Conservation (phyloP, 2,888 invertebrate species). For the Apeira syringaria region DNA sequence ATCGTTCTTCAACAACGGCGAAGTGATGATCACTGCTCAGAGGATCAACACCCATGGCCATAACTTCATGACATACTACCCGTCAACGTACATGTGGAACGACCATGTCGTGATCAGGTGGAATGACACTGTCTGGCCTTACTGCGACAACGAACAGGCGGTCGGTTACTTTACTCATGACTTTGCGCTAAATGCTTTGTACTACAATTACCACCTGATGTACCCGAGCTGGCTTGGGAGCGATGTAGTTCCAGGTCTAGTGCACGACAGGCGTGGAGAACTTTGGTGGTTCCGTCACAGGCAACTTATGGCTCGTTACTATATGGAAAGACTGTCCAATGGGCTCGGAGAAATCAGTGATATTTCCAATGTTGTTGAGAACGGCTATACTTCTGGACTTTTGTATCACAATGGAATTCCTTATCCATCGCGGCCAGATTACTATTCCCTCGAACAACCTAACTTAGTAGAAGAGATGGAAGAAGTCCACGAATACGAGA, state of each 20-base stretch:
- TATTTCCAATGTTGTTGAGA: slow-evolving; percentile 79
- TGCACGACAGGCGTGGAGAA: slow-evolving; percentile 85
- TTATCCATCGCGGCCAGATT: slow-evolving; percentile 85
- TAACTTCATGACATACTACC: slow-evolving; percentile 52
- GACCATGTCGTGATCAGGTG: slow-evolving; percentile 83
- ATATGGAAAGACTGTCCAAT: slow-evolving; percentile 89
- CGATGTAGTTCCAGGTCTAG: slow-evolving; percentile 67
- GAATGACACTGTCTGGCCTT: slow-evolving; percentile 85
- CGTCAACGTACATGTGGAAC: slow-evolving; percentile 61
- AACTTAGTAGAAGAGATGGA: slow-evolving; percentile 65
- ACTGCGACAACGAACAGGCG: slow-evolving; percentile 80
- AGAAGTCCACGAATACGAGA: slow-evolving; percentile 76
- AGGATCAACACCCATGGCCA: slow-evolving; percentile 77
- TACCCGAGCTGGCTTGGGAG: slow-evolving; percentile 87
- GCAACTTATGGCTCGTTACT: slow-evolving; percentile 88
- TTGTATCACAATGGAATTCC: slow-evolving; percentile 86
- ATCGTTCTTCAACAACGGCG: slow-evolving; percentile 87
- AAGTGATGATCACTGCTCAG: slow-evolving; percentile 87
- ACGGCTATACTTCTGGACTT: slow-evolving; percentile 86
- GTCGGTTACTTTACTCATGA: slow-evolving; percentile 90
- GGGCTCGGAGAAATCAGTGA: slow-evolving; percentile 86
- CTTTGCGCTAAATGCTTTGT: slow-evolving; percentile 85
- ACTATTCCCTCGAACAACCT: slow-evolving; percentile 75
- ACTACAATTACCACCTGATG: slow-evolving; percentile 84
- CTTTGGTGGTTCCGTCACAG: slow-evolving; percentile 84